phyloP scores from a whole-genome alignment of 1,140 invertebrate genomes.

The Zaprionus camerounensis region DNA sequence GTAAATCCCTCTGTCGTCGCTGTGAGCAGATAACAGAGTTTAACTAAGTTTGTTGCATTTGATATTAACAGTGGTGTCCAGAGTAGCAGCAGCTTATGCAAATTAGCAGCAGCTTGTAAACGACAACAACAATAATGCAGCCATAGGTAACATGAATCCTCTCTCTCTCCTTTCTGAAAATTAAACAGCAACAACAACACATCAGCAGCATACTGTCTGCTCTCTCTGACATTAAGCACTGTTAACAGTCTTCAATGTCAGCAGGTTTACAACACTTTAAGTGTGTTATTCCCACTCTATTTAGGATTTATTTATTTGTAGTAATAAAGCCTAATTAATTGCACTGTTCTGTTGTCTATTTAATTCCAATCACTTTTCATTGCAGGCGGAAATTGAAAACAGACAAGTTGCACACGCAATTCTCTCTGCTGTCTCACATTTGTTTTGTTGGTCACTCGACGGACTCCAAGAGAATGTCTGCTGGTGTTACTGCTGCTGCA shows the following conservation, averaged over 20 bases:
- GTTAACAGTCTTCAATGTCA: neutral
- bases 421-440: constrained; percentile 11
- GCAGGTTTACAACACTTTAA: neutral
- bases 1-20: too few species aligned
- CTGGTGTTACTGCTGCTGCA: constrained; percentile 13
- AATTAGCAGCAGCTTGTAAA: too few species aligned
- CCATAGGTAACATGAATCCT: too few species aligned
- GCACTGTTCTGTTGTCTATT: constrained; percentile 4
- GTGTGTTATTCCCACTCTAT: neutral
- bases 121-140: too few species aligned
- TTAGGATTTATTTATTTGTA: neutral
- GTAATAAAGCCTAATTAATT: constrained; percentile 29
- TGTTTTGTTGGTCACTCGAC: constrained; percentile 7
- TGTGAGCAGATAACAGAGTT: too few species aligned
- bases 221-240: neutral
- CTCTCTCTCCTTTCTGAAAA: too few species aligned
- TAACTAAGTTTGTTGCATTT: too few species aligned
- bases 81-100: too few species aligned
- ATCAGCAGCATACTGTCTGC: neutral
- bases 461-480: neutral
- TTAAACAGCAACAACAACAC: too few species aligned
- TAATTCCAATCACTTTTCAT: constrained; percentile 12
- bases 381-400: constrained; percentile 6
- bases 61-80: too few species aligned
- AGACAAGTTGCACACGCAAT: constrained; percentile 8